These are phyloP conservation scores for Sterrhoptilus dennistouni DNA, from an alignment of 2,113 vertebrate species.

Conservation along the genomic window DNA sequence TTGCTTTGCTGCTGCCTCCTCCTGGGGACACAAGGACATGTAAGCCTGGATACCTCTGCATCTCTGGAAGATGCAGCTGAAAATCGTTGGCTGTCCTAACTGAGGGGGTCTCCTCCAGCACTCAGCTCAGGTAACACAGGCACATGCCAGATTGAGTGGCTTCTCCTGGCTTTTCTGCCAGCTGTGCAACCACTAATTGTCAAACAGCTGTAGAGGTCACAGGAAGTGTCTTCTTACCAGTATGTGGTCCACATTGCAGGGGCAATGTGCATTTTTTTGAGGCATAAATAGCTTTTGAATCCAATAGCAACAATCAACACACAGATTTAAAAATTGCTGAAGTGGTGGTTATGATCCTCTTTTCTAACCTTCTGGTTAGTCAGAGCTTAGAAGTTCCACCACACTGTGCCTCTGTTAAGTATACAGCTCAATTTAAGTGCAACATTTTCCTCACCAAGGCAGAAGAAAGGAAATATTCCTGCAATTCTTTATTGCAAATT, in stretches of 20 bases:
- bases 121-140: neutral
- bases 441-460: neutral
- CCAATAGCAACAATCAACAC: neutral
- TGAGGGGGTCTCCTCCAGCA: neutral
- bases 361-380: neutral
- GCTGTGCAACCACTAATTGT: neutral
- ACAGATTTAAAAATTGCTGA: neutral
- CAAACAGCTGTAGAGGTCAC: neutral
- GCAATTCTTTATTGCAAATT: neutral
- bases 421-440: neutral
- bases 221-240: neutral
- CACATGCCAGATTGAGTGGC: neutral
- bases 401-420: accelerated
- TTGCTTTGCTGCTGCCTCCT: neutral
- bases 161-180: neutral
- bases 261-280: neutral
- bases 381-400: neutral
- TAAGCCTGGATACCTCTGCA: neutral
- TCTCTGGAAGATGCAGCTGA: neutral
- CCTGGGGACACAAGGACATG: neutral
- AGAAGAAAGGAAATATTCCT: neutral
- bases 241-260: neutral
- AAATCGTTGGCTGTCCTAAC: neutral
- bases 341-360: neutral
- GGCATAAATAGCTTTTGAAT: neutral